These are phyloP conservation scores for Cyrtodaria siliqua DNA, from an alignment of 2,888 invertebrate genomes.

Conservation along the genomic window DNA sequence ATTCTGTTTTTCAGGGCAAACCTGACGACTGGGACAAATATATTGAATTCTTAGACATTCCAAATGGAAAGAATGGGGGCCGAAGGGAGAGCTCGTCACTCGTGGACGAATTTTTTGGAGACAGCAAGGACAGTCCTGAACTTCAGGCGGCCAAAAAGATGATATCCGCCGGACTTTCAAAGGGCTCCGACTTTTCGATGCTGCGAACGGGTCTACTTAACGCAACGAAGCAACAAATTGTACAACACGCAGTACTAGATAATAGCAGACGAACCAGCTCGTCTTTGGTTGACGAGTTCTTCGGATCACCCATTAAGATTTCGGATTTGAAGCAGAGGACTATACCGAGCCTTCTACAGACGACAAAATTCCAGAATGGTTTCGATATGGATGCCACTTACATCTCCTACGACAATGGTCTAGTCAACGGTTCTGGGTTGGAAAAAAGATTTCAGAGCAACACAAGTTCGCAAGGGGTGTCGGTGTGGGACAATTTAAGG, in stretches of 20 bases:
- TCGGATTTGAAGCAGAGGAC: constrained; percentile 28
- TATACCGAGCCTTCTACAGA: constrained; percentile 29
- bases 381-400: constrained; percentile 70
- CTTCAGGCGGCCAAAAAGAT: constrained; percentile 69
- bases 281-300: constrained; percentile 76
- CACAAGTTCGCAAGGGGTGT: constrained; percentile 42
- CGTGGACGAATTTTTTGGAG: constrained; percentile 90
- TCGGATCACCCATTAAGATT: constrained; percentile 45
- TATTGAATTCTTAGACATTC: constrained; percentile 85
- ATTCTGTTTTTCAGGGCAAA: constrained; percentile 63
- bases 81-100: constrained; percentile 89
- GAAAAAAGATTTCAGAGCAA: constrained; percentile 33
- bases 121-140: constrained; percentile 69
- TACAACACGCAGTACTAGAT: constrained; percentile 59
- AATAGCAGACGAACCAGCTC: constrained; percentile 71
- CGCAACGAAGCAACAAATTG: constrained; percentile 64
- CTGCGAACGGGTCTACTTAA: constrained; percentile 66
- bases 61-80: constrained; percentile 85
- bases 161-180: constrained; percentile 52
- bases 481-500: constrained; percentile 81
- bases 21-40: constrained; percentile 90
- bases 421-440: constrained; percentile 40
- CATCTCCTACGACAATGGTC: constrained; percentile 45
- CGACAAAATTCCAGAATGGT: constrained; percentile 60
- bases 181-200: constrained; percentile 53